A percentile compares a stretch with the other conserved stretches of the same genome.
phyloP scores from a whole-genome alignment of 2,888 invertebrate species.

The Creontiades dilutus region DNA sequence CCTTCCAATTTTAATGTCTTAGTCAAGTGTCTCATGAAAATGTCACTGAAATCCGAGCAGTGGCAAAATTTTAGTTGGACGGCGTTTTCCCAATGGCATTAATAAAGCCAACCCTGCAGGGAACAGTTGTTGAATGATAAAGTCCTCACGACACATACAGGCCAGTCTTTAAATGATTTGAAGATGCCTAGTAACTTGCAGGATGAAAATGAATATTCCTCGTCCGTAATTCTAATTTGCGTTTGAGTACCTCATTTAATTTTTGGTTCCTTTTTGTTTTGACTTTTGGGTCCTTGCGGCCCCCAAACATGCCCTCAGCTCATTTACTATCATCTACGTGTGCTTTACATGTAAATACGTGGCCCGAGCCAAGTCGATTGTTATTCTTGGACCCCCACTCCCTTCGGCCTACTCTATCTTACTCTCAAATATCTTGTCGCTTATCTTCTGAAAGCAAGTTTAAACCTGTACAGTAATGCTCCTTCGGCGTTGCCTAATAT shows the following conservation, averaged over 20 bases:
- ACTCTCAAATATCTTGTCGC: not conserved
- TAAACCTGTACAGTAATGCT: too few species aligned
- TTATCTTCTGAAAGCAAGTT: too few species aligned
- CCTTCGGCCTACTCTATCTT: not conserved
- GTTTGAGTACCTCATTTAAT: slow-evolving; percentile 11
- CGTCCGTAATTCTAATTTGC: not conserved
- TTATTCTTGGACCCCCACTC: not conserved
- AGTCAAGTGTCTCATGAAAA: too few species aligned
- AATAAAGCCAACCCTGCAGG: too few species aligned
- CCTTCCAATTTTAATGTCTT: too few species aligned
- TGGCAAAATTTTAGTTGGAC: too few species aligned
- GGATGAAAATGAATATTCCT: slow-evolving; percentile 15
- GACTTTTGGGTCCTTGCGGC: slow-evolving; percentile 35
- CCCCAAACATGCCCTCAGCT: not conserved
- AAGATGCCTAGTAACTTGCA: not conserved
- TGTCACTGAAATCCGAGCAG: too few species aligned
- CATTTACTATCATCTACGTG: slow-evolving; percentile 54
- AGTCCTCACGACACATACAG: too few species aligned
- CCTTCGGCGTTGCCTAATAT: too few species aligned
- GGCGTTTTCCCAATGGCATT: too few species aligned
- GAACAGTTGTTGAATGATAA: too few species aligned
- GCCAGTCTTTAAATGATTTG: not conserved
- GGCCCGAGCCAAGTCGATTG: slow-evolving; percentile 30
- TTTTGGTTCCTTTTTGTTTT: slow-evolving; percentile 40
- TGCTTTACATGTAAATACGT: slow-evolving; percentile 50